A percentile compares a stretch with the other conserved stretches of the same genome.
Evolutionary conservation across 2,797 vertebrate species (phyloP).

Genomic region (Pelochelys cantorii): DNA sequence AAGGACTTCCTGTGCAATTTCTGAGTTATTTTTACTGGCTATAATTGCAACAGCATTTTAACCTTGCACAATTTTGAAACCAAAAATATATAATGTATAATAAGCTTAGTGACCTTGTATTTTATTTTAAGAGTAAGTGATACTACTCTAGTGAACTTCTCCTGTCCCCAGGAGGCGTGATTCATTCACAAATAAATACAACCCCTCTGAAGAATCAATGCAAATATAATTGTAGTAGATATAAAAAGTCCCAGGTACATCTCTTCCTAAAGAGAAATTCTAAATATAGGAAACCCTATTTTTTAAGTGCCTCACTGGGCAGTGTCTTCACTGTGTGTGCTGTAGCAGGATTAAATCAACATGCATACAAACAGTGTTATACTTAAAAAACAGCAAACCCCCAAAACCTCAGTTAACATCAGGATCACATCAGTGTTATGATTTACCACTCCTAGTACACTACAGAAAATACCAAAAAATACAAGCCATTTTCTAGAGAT

Average conservation of each 20-base stretch:
- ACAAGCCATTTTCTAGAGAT: background rate
- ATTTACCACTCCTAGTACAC: background rate
- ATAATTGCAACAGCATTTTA: conserved; percentile 80
- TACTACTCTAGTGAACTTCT: conserved; percentile 21
- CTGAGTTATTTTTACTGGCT: conserved; percentile 79
- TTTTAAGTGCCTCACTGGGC: background rate
- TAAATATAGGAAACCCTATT: background rate
- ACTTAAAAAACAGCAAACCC: background rate
- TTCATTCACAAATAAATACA: conserved; percentile 50
- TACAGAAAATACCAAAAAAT: rapidly evolving
- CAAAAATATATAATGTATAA: conserved; percentile 65
- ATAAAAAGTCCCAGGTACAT: background rate
- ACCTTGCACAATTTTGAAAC: conserved; percentile 73
- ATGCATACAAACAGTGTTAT: background rate
- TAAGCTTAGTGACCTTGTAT: conserved; percentile 41
- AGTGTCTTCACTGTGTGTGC: background rate
- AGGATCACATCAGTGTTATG: background rate
- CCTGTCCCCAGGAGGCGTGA: background rate
- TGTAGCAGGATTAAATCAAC: background rate
- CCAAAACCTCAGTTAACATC: background rate
- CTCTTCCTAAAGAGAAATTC: background rate
- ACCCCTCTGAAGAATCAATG: background rate
- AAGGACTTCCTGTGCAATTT: conserved; percentile 84
- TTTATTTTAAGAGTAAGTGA: conserved; percentile 23
- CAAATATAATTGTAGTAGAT: background rate